Conservation (phyloP, 2,888 invertebrate genomes). For the Athetis lepigone region DNA sequence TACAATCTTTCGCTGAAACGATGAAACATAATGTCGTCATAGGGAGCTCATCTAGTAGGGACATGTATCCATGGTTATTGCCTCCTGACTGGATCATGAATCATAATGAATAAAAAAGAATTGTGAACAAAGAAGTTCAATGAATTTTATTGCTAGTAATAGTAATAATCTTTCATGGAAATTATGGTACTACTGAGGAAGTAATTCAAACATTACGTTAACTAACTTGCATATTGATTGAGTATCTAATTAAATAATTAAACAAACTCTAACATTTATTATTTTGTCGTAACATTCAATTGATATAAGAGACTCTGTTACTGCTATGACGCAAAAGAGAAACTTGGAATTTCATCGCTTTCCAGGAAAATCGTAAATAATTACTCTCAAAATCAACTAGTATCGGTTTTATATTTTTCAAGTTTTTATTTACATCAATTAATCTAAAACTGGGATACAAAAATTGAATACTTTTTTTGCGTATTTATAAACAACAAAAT, state of each 20-base stretch:
- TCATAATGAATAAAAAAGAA: slow-evolving; percentile 50
- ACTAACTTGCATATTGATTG: neutral
- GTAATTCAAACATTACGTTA: neutral
- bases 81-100: slow-evolving; percentile 56
- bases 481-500: too few species aligned
- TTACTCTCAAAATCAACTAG: too few species aligned
- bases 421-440: neutral
- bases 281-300: neutral
- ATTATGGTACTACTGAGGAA: slow-evolving; percentile 20
- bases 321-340: neutral
- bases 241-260: neutral
- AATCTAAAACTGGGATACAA: neutral
- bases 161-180: slow-evolving; percentile 32
- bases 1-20: slow-evolving; percentile 80
- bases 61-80: slow-evolving; percentile 64
- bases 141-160: slow-evolving; percentile 38
- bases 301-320: neutral
- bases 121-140: slow-evolving; percentile 55
- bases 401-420: neutral
- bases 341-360: neutral
- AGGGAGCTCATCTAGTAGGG: slow-evolving; percentile 64
- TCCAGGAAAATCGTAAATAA: neutral
- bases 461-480: too few species aligned
- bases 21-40: slow-evolving; percentile 78
- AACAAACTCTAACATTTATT: neutral